Evolutionary conservation across 2,888 invertebrate genomes (phyloP), one percentile per base, ranked within the genome.

Genomic region (Cremastobaeus sp.): DNA sequence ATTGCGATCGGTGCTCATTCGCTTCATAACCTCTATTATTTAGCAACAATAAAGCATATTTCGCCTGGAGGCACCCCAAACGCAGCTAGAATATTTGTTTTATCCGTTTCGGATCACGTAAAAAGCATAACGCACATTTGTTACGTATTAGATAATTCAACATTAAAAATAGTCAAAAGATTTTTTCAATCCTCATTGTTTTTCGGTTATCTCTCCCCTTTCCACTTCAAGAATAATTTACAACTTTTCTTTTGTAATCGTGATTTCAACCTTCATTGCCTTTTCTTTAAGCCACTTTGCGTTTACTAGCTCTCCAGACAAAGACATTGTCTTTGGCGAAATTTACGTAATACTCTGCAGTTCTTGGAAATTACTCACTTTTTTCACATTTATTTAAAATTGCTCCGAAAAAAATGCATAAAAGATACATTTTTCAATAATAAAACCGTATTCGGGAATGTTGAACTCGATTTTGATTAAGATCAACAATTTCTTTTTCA

Each of bases 181-280:
- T n/a, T n/a, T 30, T 55, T 41, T 39, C 14, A 21, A 9, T 1
- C 28, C n/a, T 37, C 5, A 3, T 3, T 15, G 8, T 2, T 1
- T 9, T 28, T 11, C 34, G n/a, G 18, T 60, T 28, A 12, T 20
- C 32, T 11, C 11, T 3, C 11, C 14, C 37, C 18, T 37, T 47
- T 20, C 12, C 25, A 37, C 59, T 47, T 47, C 21, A n/a, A 28
- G 20, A 47, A 60, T 60, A 60, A 60, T 60, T 60, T 48, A 41
- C 60, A 9, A 39, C 21, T 32, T 41, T 48, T 60, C 47, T 60
- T 60, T 48, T 48, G 47, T 60, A 60, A 48, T 60, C 15, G 47
- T 30, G 32, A 39, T 30, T 59, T 59, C 35, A 28, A 17, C 39
- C 25, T 60, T 48, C 41, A 50, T 50, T 50, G 48, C 50, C 60